These are phyloP conservation scores for Telenomus remus DNA, from an alignment of 1,140 invertebrate species.

Conservation along the genomic window DNA sequence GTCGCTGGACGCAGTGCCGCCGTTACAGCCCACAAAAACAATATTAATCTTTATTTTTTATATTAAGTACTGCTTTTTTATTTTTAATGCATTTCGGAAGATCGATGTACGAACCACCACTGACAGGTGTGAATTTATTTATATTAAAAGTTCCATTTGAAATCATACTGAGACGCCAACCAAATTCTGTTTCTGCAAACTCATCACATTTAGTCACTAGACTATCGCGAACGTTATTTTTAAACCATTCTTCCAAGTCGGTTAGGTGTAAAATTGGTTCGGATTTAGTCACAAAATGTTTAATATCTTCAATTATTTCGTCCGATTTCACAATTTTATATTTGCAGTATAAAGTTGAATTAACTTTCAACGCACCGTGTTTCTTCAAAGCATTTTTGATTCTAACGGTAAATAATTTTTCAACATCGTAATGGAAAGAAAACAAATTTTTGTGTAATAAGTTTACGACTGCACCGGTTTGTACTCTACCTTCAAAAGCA, in stretches of 20 bases:
- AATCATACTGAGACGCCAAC: no score
- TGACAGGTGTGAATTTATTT: conserved; percentile 60
- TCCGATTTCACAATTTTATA: conserved; percentile 22
- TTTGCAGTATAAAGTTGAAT: conserved; percentile 31
- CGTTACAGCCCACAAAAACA: conserved; percentile 63
- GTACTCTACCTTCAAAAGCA: conserved; percentile 28
- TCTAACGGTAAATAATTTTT: conserved; percentile 10
- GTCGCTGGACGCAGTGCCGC: conserved; percentile 61
- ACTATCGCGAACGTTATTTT: conserved; percentile 26
- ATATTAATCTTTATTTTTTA: conserved; percentile 64
- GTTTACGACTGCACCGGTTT: conserved; percentile 36
- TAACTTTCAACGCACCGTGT: conserved; percentile 33
- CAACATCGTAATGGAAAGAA: conserved; percentile 38
- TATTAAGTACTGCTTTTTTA: conserved; percentile 67
- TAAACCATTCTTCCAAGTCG: conserved; percentile 35
- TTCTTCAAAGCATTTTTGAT: conserved; percentile 34
- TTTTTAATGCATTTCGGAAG: conserved; percentile 61
- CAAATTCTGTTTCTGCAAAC: conserved; percentile 4
- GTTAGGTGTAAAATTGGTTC: background rate
- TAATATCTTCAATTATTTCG: conserved; percentile 35
- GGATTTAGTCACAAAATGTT: conserved; percentile 38
- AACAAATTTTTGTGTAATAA: conserved; percentile 41
- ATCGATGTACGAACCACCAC: conserved; percentile 58
- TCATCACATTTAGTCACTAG: conserved; percentile 43
- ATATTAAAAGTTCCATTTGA: no score